A percentile compares a stretch with the other conserved stretches of the same genome.
phyloP scores from a whole-genome alignment of 2,797 vertebrate species.

The Argentina silus region DNA sequence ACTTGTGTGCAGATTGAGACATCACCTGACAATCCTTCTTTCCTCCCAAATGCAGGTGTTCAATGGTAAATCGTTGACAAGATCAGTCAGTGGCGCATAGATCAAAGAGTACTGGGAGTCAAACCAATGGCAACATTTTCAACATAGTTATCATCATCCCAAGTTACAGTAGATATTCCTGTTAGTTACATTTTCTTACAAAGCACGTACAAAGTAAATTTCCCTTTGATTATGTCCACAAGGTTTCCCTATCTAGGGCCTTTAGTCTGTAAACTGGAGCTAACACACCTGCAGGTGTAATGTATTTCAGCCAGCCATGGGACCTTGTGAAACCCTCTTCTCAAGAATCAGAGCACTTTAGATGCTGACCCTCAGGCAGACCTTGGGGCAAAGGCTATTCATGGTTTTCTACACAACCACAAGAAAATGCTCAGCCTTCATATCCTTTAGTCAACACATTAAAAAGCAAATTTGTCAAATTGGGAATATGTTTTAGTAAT shows the following conservation, averaged over 20 bases:
- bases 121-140: constrained; percentile 50
- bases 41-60: constrained; percentile 28
- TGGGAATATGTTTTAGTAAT: constrained; percentile 49
- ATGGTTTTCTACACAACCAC: constrained; percentile 62
- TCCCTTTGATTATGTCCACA: constrained; percentile 58
- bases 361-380: constrained; percentile 66
- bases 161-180: constrained; percentile 43
- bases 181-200: constrained; percentile 12
- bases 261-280: constrained; percentile 65
- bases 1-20: constrained; percentile 73
- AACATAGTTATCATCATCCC: constrained; percentile 57
- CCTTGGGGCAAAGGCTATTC: constrained; percentile 72
- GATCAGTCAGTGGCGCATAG: constrained; percentile 51
- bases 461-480: constrained; percentile 24
- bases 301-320: constrained; percentile 63
- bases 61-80: constrained; percentile 44
- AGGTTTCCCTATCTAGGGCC: constrained; percentile 24
- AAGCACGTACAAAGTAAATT: constrained; percentile 19
- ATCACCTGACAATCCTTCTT: constrained; percentile 27
- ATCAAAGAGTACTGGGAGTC: constrained; percentile 53
- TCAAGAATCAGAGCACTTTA: constrained; percentile 72
- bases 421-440: constrained; percentile 57
- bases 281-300: constrained; percentile 66
- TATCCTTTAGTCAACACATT: constrained; percentile 40
- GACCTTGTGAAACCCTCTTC: constrained; percentile 42